Evolutionary conservation across 2,113 vertebrate genomes (phyloP).

Genomic region (Nasalis larvatus): DNA sequence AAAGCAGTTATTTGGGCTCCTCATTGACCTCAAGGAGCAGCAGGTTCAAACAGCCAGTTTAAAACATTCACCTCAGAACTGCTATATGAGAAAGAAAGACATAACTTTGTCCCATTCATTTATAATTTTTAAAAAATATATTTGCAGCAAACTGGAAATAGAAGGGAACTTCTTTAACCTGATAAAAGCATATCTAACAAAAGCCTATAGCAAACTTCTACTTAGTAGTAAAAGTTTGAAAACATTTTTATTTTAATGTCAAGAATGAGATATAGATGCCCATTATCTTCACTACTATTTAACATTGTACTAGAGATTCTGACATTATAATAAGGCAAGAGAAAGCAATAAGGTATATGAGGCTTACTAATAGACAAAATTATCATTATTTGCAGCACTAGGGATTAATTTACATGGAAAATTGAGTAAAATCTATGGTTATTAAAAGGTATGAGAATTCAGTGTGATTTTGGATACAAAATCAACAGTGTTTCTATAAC

Average conservation of each 20-base stretch:
- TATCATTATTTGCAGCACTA: not conserved
- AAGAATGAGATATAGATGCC: not conserved
- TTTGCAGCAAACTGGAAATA: not conserved
- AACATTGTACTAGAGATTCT: not conserved
- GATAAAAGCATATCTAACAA: not conserved
- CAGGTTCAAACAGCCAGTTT: not conserved
- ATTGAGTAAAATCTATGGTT: slow-evolving; percentile 27
- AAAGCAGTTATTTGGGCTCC: not conserved
- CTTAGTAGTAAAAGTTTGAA: not conserved
- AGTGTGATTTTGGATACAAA: not conserved
- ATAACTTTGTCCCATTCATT: not conserved
- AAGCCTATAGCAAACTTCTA: not conserved
- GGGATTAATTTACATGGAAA: not conserved
- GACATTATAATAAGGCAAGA: not conserved
- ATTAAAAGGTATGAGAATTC: slow-evolving; percentile 41
- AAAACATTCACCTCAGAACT: not conserved
- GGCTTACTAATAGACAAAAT: not conserved
- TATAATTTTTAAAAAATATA: not conserved
- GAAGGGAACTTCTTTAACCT: not conserved
- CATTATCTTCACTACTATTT: not conserved
- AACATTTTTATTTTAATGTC: not conserved
- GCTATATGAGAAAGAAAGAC: not conserved
- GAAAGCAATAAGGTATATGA: not conserved
- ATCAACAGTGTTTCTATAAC: slow-evolving; percentile 15
- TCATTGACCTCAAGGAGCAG: not conserved